Percentiles rank a stretch among this genome's conserved stretches.
Conservation (phyloP, 1,140 invertebrate genomes). For the Battus philenor region DNA sequence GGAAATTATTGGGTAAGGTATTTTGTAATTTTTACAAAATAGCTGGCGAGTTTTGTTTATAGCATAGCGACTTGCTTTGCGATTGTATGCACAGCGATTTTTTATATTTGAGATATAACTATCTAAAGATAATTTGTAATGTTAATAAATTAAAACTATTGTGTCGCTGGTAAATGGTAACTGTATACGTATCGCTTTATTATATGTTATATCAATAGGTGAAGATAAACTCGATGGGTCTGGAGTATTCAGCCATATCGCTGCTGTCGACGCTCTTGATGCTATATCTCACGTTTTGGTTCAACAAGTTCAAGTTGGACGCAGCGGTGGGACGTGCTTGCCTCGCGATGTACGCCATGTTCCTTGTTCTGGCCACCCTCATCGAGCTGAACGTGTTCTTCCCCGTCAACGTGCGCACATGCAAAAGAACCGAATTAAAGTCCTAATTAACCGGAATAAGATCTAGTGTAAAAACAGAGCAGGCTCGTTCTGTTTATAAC, state of each 20-base stretch:
- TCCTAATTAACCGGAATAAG: conserved; percentile 33
- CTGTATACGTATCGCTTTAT: conserved; percentile 10
- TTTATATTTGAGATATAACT: too few species aligned
- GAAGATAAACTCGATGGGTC: conserved; percentile 85
- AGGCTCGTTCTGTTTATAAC: conserved; percentile 10
- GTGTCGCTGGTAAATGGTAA: too few species aligned
- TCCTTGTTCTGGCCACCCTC: conserved; percentile 88
- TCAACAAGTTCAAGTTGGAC: conserved; percentile 89
- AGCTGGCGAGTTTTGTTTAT: too few species aligned
- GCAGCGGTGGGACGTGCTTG: conserved; percentile 87
- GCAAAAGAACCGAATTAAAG: conserved; percentile 69
- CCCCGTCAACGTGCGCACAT: conserved; percentile 89
- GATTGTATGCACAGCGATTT: conserved; percentile 3
- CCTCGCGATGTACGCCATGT: conserved; percentile 88
- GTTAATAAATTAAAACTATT: too few species aligned
- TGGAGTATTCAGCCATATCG: conserved; percentile 90
- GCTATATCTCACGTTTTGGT: conserved; percentile 86
- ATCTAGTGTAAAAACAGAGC: conserved; percentile 4
- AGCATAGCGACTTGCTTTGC: conserved; percentile 11
- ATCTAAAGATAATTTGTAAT: too few species aligned
- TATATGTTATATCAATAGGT: conserved; percentile 51
- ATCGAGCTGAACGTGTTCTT: conserved; percentile 95
- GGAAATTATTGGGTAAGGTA: conserved; percentile 81
- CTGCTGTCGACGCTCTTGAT: conserved; percentile 88
- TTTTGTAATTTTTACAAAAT: too few species aligned